These are phyloP conservation scores for Pteropus alecto DNA, from an alignment of 2,113 vertebrate species.

Conservation along the genomic window DNA sequence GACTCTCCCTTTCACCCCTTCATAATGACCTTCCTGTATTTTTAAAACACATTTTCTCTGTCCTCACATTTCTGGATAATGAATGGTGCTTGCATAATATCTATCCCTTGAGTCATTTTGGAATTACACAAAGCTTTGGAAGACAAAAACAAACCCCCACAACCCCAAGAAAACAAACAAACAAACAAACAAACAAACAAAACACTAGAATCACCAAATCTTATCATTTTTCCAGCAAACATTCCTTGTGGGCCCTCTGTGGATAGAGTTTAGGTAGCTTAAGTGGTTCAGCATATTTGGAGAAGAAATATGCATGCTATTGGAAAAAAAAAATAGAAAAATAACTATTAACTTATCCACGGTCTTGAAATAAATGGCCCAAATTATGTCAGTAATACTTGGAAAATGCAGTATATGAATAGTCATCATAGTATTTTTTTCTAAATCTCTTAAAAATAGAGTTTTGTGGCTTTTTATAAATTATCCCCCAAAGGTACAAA, in stretches of 20 bases:
- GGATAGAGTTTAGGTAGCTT: background rate
- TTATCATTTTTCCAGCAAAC: conserved; percentile 3
- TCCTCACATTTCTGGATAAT: background rate
- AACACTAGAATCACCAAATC: background rate
- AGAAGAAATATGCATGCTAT: conserved; percentile 16
- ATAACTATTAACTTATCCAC: background rate
- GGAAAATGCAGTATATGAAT: background rate
- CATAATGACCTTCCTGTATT: background rate
- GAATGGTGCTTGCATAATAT: background rate
- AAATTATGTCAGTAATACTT: conserved; percentile 31
- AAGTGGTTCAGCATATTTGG: background rate
- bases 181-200: background rate
- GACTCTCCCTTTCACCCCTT: background rate
- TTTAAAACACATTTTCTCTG: background rate
- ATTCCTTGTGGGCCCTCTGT: background rate
- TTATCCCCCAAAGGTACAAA: background rate
- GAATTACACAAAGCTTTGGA: background rate
- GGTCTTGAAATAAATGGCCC: conserved; percentile 31
- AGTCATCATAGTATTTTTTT: background rate
- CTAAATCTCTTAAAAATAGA: background rate
- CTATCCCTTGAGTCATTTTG: background rate
- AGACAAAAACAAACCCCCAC: background rate
- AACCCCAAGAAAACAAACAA: background rate
- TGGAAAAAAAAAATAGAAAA: conserved; percentile 14
- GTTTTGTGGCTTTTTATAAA: conserved; percentile 8